Evolutionary conservation across 2,113 vertebrate genomes (phyloP), one percentile per base, ranked within the genome.

Genomic region (Centropus bengalensis): DNA sequence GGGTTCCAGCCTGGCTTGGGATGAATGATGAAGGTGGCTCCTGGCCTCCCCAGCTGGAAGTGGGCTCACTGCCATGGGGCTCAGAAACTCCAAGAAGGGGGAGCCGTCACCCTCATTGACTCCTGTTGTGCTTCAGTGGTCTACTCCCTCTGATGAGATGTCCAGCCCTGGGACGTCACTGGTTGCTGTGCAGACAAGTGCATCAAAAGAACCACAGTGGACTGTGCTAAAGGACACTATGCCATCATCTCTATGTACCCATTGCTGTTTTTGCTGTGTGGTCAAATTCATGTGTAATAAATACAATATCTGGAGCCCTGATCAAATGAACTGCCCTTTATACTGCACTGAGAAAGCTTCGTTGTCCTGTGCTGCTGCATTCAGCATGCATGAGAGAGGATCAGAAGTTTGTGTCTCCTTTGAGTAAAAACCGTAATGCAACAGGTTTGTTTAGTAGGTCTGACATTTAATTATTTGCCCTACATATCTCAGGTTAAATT

Each of bases 401-500:
- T 6, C 40, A 51, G 83, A 69, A 21, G 36, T 91, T 92, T 91
- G 66, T 77, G 8, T 21, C 44, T 86, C 24, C 24, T 77, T 55
- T 83, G 77, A 60, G 54, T 78, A 86, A 71, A 85, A 88, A 80
- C 54, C 79, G 78, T 80, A 90, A 63, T 74, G 44, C 71, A 77
- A 91, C 23, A 78, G 56, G 55, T 88, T 94, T 94, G 71, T 93
- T 96, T 96, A 82, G 51, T 67, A 84, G 70, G 38, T 27, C 56
- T 96, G 96, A 95, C 91, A 97, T 97, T 96, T 94, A 70, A 93
- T 93, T 82, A 64, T 92, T 96, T 96, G 82, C 63, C 71, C 70
- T 90, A 85, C 67, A 78, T 90, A 90, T 92, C 47, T 86, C 68
- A 95, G 71, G 93, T 92, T 96, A 94, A 95, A 88, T 92, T 91